These are phyloP conservation scores for Drosophila leontia DNA, from an alignment of 1,140 invertebrate species.

Conservation along the genomic window DNA sequence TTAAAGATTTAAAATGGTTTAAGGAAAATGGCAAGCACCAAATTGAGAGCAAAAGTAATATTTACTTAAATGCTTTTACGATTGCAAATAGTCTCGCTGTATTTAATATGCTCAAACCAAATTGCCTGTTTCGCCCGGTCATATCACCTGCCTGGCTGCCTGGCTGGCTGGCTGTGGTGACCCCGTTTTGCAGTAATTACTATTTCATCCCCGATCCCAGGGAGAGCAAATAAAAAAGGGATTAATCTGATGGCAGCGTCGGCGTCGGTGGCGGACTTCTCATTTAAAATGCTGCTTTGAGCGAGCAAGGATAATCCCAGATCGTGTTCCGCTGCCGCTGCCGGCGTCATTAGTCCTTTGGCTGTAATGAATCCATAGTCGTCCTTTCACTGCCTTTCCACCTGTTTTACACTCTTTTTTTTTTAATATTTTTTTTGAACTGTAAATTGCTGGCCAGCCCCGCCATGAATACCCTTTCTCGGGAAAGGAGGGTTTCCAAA, in stretches of 20 bases:
- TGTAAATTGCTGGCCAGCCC: conserved; percentile 6
- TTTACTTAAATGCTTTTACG: not conserved
- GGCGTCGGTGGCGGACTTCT: not conserved
- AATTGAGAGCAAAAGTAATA: not conserved
- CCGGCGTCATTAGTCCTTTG: conserved; percentile 16
- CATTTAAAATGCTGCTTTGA: conserved; percentile 19
- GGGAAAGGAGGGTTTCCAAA: not conserved
- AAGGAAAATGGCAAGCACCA: not conserved
- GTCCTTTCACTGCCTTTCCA: not conserved
- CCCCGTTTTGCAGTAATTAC: conserved; percentile 19
- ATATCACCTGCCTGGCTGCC: not conserved
- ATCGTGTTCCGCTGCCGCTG: conserved; percentile 12
- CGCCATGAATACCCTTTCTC: not conserved
- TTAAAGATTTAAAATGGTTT: not conserved
- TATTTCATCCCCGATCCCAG: conserved; percentile 5
- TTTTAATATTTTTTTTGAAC: not conserved
- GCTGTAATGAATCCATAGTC: conserved; percentile 16
- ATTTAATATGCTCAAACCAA: conserved; percentile 22
- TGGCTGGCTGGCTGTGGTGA: not conserved
- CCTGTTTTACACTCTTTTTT: not conserved
- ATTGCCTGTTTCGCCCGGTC: not conserved
- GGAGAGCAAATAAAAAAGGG: conserved; percentile 9
- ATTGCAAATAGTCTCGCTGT: not conserved
- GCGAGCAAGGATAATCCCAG: conserved; percentile 14
- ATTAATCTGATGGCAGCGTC: conserved; percentile 11